Evolutionary conservation across 2,113 vertebrate species (phyloP).

Genomic region (Pungitius pungitius): DNA sequence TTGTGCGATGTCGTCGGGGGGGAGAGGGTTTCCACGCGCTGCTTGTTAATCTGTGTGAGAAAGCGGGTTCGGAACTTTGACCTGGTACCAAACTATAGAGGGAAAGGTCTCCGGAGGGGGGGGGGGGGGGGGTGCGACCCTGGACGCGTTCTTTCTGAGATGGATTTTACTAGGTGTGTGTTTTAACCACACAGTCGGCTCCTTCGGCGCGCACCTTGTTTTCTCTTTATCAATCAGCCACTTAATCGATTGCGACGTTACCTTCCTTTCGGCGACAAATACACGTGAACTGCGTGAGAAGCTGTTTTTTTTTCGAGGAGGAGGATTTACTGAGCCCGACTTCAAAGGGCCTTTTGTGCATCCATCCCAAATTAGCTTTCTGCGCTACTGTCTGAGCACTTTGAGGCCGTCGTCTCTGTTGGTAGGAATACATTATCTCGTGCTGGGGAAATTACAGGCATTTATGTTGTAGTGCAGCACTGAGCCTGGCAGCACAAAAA

Average conservation of each 20-base stretch:
- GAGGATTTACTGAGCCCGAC: constrained; percentile 46
- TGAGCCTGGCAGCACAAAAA: constrained; percentile 21
- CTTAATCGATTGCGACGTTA: constrained; percentile 65
- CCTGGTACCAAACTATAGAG: too few species aligned
- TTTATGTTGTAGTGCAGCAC: constrained; percentile 51
- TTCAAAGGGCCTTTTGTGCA: constrained; percentile 74
- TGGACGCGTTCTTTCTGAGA: constrained; percentile 1
- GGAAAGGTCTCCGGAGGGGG: constrained; percentile 56
- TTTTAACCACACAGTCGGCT: constrained; percentile 36
- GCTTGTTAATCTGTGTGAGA: constrained; percentile 22
- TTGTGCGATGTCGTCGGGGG: constrained; percentile 38
- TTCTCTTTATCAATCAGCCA: constrained; percentile 48
- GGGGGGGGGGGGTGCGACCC: constrained; percentile 65
- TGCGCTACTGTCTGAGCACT: constrained; percentile 64
- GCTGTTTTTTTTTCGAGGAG: constrained; percentile 50
- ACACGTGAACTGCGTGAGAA: constrained; percentile 38
- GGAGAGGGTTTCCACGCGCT: constrained; percentile 21
- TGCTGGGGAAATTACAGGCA: constrained; percentile 65
- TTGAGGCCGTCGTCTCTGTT: constrained; percentile 64
- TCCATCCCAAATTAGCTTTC: constrained; percentile 70
- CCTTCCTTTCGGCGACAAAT: constrained; percentile 53
- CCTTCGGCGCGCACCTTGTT: constrained; percentile 24
- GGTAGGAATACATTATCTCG: constrained; percentile 70
- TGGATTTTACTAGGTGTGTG: too few species aligned
- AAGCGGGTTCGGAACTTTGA: constrained; percentile 31